These are phyloP conservation scores for Busseola fusca DNA, from an alignment of 2,888 invertebrate genomes.

Conservation along the genomic window DNA sequence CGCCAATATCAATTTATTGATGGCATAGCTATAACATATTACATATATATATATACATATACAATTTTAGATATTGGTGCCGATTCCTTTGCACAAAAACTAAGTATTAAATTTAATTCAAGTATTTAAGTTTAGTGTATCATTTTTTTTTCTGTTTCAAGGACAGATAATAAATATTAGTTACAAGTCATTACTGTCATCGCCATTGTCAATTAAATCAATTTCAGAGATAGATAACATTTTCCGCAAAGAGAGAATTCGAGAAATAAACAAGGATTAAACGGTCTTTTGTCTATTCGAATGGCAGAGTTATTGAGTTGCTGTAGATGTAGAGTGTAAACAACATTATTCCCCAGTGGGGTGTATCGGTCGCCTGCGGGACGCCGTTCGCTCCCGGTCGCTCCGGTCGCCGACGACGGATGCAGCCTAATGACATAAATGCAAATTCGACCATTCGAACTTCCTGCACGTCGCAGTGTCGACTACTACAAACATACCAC, in stretches of 20 bases:
- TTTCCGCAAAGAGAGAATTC: background rate
- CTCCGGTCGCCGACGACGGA: conserved; percentile 69
- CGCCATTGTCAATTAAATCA: background rate
- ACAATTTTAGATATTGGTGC: background rate
- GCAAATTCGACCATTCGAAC: conserved; percentile 84
- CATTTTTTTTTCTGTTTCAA: too few species aligned
- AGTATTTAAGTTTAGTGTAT: too few species aligned
- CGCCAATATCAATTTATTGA: conserved; percentile 33
- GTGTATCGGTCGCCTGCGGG: conserved; percentile 51
- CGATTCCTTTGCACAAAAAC: too few species aligned
- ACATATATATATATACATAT: too few species aligned
- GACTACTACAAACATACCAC: conserved; percentile 48
- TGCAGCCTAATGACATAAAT: conserved; percentile 84
- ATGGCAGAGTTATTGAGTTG: conserved; percentile 23
- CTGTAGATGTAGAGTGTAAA: conserved; percentile 35
- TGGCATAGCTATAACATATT: background rate
- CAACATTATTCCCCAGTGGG: conserved; percentile 35
- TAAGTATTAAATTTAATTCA: too few species aligned
- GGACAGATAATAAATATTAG: too few species aligned
- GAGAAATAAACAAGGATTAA: conserved; percentile 11
- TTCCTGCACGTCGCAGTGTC: conserved; percentile 75
- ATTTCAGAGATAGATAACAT: background rate
- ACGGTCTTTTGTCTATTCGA: conserved; percentile 9
- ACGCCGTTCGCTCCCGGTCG: conserved; percentile 10
- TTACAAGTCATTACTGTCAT: conserved; percentile 2